Percentiles rank a stretch among this genome's conserved stretches.
These are phyloP conservation scores for Clusia tigrina DNA, from an alignment of 2,888 invertebrate species.

Conservation along the genomic window DNA sequence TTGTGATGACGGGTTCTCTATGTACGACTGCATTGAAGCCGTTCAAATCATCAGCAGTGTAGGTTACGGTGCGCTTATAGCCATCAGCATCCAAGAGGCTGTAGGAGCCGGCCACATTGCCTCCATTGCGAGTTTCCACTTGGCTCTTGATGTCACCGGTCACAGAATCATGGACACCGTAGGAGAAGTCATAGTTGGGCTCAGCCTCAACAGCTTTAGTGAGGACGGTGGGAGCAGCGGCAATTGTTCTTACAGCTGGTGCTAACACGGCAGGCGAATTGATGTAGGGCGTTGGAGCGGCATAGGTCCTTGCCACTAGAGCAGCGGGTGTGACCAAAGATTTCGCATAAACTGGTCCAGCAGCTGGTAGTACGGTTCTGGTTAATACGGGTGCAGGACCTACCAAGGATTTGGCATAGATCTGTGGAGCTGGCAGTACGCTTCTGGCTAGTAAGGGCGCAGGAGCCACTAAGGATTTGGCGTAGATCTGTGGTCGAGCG, in stretches of 20 bases:
- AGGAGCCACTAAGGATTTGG: too few species aligned
- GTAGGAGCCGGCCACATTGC: slow-evolving; percentile 67
- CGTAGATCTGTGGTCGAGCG: too few species aligned
- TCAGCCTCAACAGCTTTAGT: slow-evolving; percentile 35
- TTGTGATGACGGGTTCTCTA: slow-evolving; percentile 62
- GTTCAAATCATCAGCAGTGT: slow-evolving; percentile 67
- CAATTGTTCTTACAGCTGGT: slow-evolving; percentile 31
- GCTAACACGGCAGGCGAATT: slow-evolving; percentile 36
- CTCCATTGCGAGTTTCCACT: slow-evolving; percentile 66
- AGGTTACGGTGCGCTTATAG: slow-evolving; percentile 67
- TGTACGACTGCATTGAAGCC: slow-evolving; percentile 69
- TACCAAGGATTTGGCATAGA: background rate
- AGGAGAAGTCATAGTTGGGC: slow-evolving; percentile 65
- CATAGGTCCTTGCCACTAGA: slow-evolving; percentile 23
- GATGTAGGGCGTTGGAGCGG: slow-evolving; percentile 40
- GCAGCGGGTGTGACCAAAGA: slow-evolving; percentile 18
- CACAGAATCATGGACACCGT: slow-evolving; percentile 66
- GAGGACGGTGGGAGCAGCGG: slow-evolving; percentile 30
- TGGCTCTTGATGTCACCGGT: slow-evolving; percentile 68
- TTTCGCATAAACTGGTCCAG: background rate
- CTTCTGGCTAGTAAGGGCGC: too few species aligned
- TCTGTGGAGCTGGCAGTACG: background rate
- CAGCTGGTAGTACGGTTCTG: background rate
- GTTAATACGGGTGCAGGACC: slow-evolving; percentile 25
- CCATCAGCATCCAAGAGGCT: slow-evolving; percentile 68